phyloP scores from a whole-genome alignment of 2,797 vertebrate genomes.

The Chaenodraco wilsoni region DNA sequence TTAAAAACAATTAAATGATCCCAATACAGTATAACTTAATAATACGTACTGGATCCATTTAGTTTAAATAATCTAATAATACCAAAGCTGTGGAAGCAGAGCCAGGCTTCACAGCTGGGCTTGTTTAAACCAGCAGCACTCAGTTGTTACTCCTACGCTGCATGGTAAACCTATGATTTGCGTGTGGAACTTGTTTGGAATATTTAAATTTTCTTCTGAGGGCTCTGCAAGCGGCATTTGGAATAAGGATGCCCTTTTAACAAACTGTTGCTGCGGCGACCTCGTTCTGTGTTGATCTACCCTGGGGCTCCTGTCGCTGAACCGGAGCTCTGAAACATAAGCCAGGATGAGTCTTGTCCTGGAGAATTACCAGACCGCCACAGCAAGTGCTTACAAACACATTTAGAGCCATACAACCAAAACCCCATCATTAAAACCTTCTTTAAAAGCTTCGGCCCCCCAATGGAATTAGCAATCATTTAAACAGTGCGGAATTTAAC shows the following conservation, averaged over 20 bases:
- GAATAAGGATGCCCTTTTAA: conserved; percentile 42
- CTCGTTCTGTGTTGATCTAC: conserved; percentile 39
- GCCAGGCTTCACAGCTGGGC: conserved; percentile 25
- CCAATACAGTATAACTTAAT: conserved; percentile 4
- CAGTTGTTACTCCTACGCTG: conserved; percentile 23
- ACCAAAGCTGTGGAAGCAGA: neutral
- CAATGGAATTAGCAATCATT: conserved; percentile 19
- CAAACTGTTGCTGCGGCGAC: conserved; percentile 8
- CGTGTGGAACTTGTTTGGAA: conserved; percentile 36
- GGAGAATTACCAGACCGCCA: conserved; percentile 36
- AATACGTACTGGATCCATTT: conserved; percentile 14
- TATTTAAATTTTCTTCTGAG: conserved; percentile 37
- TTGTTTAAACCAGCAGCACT: conserved; percentile 32
- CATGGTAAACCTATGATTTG: conserved; percentile 31
- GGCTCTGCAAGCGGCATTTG: conserved; percentile 20
- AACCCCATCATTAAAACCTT: conserved; percentile 36
- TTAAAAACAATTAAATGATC: too few relatives aligned
- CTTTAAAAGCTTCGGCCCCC: conserved; percentile 33
- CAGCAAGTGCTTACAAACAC: conserved; percentile 43
- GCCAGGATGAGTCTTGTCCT: conserved; percentile 51
- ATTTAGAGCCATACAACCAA: conserved; percentile 34
- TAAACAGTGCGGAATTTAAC: conserved; percentile 29
- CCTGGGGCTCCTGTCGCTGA: conserved; percentile 34
- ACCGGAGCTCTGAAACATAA: conserved; percentile 33
- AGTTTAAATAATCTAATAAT: conserved; percentile 13